Percentiles rank a stretch among this genome's conserved stretches.
Conservation (phyloP, 2,113 vertebrate genomes). For the Cyprichromis sp. region DNA sequence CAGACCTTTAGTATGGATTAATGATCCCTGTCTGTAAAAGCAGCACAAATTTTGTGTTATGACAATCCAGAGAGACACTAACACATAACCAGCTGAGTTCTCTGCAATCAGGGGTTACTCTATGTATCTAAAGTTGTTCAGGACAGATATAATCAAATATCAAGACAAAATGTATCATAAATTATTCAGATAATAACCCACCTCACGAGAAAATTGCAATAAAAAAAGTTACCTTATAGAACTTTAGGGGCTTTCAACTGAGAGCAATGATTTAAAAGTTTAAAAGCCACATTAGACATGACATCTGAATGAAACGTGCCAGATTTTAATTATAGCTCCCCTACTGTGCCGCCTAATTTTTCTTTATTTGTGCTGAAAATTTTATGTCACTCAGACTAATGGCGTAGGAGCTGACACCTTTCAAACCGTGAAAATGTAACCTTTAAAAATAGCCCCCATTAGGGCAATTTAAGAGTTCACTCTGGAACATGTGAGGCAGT, state of each 20-base stretch:
- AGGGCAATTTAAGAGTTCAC: neutral
- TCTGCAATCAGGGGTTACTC: neutral
- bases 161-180: neutral
- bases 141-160: neutral
- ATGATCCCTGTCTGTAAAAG: neutral
- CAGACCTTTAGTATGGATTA: neutral
- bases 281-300: neutral
- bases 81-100: neutral
- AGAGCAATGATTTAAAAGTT: neutral
- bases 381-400: slow-evolving; percentile 3
- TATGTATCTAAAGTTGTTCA: neutral
- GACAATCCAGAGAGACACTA: neutral
- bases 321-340: neutral
- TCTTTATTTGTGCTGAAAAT: neutral
- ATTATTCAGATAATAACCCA: neutral
- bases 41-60: neutral
- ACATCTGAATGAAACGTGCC: neutral
- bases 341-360: neutral
- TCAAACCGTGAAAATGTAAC: slow-evolving; percentile 1
- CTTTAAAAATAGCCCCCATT: neutral
- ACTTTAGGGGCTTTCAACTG: neutral
- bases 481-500: neutral
- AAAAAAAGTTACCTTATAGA: neutral
- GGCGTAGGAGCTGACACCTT: slow-evolving; percentile 11
- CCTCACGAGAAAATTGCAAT: neutral